Conservation (phyloP, 2,888 invertebrate species). For the Drosophila diplacantha region DNA sequence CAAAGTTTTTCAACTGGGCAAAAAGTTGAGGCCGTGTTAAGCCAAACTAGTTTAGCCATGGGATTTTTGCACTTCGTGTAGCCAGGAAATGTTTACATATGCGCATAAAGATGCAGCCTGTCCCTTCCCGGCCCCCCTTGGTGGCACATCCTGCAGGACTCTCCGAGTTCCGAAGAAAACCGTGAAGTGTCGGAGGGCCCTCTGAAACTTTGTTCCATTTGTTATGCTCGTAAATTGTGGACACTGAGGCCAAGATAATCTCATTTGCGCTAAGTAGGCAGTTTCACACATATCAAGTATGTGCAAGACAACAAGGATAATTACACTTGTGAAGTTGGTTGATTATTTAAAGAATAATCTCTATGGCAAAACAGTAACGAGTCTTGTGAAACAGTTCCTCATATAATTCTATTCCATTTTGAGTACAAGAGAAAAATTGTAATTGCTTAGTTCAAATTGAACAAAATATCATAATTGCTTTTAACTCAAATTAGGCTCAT, state of each 20-base stretch:
- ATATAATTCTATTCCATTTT: too few species aligned
- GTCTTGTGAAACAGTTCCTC: too few species aligned
- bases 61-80: constrained; percentile 45
- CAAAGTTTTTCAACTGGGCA: constrained; percentile 40
- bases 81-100: constrained; percentile 69
- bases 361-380: not conserved
- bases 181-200: constrained; percentile 2
- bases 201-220: constrained; percentile 39
- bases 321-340: not conserved
- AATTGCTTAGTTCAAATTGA: not conserved
- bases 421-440: not conserved
- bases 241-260: constrained; percentile 45
- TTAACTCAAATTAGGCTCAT: not conserved
- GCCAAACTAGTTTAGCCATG: constrained; percentile 47
- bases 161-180: constrained; percentile 8
- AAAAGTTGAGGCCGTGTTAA: constrained; percentile 41
- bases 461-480: not conserved
- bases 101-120: constrained; percentile 66
- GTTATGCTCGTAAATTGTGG: constrained; percentile 56
- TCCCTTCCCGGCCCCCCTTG: not conserved
- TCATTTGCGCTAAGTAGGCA: constrained; percentile 57
- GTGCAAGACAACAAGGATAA: not conserved
- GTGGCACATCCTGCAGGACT: not conserved
- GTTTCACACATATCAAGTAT: constrained; percentile 24
- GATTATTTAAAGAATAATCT: not conserved